Evolutionary conservation across 1,140 invertebrate species (phyloP).

Genomic region (Grapholita molesta): DNA sequence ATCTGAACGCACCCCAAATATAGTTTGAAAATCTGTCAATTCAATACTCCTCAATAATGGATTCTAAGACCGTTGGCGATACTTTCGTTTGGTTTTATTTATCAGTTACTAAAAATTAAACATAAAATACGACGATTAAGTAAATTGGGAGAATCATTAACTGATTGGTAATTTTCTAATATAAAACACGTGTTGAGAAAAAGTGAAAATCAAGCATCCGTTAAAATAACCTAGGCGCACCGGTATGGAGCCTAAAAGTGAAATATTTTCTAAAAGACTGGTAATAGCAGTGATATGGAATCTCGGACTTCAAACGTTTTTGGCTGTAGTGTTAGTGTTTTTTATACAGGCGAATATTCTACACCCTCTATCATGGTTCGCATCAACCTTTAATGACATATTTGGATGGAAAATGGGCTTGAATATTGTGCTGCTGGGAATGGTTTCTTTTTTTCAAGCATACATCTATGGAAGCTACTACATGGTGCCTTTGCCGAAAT

Average conservation of each 20-base stretch:
- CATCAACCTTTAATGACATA: constrained; percentile 58
- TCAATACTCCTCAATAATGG: neutral
- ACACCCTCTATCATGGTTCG: constrained; percentile 60
- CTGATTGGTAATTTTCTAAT: neutral
- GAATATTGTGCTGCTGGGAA: constrained; percentile 55
- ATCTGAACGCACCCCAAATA: neutral
- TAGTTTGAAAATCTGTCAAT: neutral
- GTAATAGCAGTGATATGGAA: constrained; percentile 65
- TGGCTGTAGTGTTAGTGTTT: constrained; percentile 60
- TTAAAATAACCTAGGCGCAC: constrained; percentile 31
- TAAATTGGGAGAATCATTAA: neutral
- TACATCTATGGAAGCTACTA: constrained; percentile 67
- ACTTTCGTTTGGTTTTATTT: neutral
- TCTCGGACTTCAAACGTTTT: constrained; percentile 54
- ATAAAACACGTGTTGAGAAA: neutral
- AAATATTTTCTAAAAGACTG: constrained; percentile 67
- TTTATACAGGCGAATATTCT: constrained; percentile 58
- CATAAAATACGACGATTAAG: neutral
- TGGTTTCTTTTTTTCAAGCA: constrained; percentile 70
- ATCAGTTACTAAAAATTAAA: neutral
- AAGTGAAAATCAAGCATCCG: neutral
- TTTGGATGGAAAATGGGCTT: constrained; percentile 66
- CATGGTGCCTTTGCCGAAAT: constrained; percentile 64
- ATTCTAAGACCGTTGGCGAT: neutral
- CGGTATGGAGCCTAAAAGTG: constrained; percentile 63